These are phyloP conservation scores for Agapornis canus DNA, from an alignment of 2,797 vertebrate genomes.

Conservation along the genomic window DNA sequence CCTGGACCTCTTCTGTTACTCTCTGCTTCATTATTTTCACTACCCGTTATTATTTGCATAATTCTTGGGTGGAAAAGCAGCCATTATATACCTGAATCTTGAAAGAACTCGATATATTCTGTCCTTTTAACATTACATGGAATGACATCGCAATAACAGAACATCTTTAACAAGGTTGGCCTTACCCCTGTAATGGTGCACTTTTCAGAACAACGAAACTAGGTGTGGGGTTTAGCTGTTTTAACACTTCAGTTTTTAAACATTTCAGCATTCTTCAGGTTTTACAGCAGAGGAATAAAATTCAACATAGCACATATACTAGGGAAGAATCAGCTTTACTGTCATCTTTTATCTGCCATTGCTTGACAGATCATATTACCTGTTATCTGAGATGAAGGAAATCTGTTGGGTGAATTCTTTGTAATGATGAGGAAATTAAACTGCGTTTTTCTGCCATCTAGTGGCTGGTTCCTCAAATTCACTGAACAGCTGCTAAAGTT, in stretches of 20 bases:
- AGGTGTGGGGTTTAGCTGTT: neutral
- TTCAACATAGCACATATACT: neutral
- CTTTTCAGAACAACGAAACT: neutral
- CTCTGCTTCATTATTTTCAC: neutral
- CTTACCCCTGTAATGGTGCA: neutral
- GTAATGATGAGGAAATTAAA: neutral
- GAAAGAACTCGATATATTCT: neutral
- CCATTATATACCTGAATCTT: neutral
- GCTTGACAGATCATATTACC: neutral
- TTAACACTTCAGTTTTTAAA: neutral
- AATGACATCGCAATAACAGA: neutral
- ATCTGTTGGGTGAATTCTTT: neutral
- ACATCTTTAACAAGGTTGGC: neutral
- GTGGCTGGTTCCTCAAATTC: constrained; percentile 6
- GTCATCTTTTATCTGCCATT: neutral
- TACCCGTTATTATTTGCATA: neutral
- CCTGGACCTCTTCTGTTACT: neutral
- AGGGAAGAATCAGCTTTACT: neutral
- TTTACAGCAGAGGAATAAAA: neutral
- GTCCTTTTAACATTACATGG: neutral
- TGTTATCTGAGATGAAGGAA: neutral
- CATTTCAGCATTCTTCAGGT: neutral
- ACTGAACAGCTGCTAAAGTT: neutral
- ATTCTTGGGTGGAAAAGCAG: neutral
- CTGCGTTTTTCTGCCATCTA: constrained; percentile 65